These are phyloP conservation scores for Ceratina japonica DNA, from an alignment of 1,140 invertebrate genomes.

Conservation along the genomic window DNA sequence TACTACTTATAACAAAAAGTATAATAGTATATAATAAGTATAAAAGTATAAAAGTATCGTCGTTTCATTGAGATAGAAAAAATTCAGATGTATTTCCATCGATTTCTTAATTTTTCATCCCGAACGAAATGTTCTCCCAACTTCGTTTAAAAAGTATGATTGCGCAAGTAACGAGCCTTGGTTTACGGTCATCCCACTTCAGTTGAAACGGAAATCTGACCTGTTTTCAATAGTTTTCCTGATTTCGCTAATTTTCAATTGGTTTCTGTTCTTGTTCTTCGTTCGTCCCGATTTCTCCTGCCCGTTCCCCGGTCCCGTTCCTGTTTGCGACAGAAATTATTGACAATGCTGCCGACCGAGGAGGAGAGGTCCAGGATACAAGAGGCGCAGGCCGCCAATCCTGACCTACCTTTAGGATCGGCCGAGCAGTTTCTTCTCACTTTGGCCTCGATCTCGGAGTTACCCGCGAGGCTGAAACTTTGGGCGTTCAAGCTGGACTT, in stretches of 20 bases:
- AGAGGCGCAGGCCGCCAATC: conserved; percentile 95
- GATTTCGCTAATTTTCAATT: conserved; percentile 60
- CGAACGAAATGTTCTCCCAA: background rate
- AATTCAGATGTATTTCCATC: conserved; percentile 2
- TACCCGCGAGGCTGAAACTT: conserved; percentile 95
- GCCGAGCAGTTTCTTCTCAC: conserved; percentile 99
- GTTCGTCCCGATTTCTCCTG: conserved; percentile 41
- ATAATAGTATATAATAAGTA: too few relatives aligned
- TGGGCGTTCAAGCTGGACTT: conserved; percentile 99
- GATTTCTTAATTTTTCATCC: conserved; percentile 30
- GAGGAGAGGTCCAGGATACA: conserved; percentile 98
- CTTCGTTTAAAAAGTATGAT: conserved; percentile 26
- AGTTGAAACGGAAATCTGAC: conserved; percentile 46
- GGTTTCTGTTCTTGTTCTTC: conserved; percentile 58
- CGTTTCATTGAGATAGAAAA: background rate
- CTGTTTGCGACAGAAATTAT: conserved; percentile 86
- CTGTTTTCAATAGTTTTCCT: conserved; percentile 46
- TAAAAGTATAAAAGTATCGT: background rate
- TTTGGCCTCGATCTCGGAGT: conserved; percentile 96
- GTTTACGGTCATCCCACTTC: conserved; percentile 42
- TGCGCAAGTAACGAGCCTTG: conserved; percentile 20
- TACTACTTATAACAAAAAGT: too few relatives aligned
- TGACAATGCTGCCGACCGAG: conserved; percentile 98
- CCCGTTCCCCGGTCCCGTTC: conserved; percentile 5
- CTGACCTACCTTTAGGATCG: conserved; percentile 96